A percentile compares a stretch with the other conserved stretches of the same genome.
phyloP scores from a whole-genome alignment of 2,888 invertebrate species.

The Macropis europaea region DNA sequence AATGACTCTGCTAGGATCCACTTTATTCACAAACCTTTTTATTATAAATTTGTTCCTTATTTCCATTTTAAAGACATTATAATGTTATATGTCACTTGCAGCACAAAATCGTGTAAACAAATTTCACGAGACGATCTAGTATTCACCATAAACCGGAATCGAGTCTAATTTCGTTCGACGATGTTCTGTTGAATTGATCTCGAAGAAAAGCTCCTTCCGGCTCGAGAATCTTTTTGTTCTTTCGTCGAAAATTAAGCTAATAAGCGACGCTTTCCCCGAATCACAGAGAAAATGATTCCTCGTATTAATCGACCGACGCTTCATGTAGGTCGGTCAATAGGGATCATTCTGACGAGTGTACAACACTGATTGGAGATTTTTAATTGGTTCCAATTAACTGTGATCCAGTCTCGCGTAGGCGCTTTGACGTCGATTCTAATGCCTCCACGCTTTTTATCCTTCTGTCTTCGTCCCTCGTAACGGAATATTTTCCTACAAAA shows the following conservation, averaged over 20 bases:
- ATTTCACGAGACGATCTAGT: too few relatives aligned
- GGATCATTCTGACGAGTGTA: neutral
- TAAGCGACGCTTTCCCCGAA: neutral
- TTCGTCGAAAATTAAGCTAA: neutral
- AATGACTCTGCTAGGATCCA: too few relatives aligned
- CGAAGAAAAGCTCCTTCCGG: too few relatives aligned
- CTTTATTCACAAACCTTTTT: too few relatives aligned
- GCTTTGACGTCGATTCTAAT: slow-evolving; percentile 17
- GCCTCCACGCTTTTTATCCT: neutral
- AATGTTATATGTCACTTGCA: too few relatives aligned
- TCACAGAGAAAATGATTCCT: neutral
- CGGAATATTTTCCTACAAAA: neutral
- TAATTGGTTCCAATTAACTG: slow-evolving; percentile 31
- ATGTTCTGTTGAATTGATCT: slow-evolving; percentile 5
- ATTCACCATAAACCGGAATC: too few relatives aligned
- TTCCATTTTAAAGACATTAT: too few relatives aligned
- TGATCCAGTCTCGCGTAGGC: neutral
- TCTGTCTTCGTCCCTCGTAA: neutral
- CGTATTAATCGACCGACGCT: slow-evolving; percentile 8
- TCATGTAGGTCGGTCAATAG: slow-evolving; percentile 27
- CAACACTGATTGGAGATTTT: slow-evolving; percentile 2
- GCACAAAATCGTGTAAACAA: too few relatives aligned
- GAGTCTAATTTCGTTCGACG: slow-evolving; percentile 6
- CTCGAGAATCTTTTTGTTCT: too few relatives aligned
- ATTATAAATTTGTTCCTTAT: too few relatives aligned